Conservation (phyloP, 2,113 vertebrate genomes). For the Meles meles region DNA sequence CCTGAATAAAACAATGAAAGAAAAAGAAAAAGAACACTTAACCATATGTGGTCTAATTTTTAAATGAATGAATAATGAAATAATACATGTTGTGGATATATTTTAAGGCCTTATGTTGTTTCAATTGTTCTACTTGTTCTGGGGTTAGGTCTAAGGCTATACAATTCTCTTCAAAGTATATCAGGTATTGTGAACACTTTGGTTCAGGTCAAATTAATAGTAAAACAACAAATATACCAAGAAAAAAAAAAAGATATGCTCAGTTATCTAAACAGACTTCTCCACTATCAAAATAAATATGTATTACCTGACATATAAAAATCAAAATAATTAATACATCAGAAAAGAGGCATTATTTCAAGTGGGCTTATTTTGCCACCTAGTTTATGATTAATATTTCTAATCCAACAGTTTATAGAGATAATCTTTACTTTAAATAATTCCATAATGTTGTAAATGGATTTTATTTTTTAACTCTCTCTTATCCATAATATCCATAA, state of each 20-base stretch:
- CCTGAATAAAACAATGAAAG: constrained; percentile 83
- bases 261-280: background rate
- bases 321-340: background rate
- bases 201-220: constrained; percentile 81
- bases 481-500: background rate
- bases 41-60: constrained; percentile 79
- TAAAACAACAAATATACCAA: constrained; percentile 79
- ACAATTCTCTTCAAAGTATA: constrained; percentile 78
- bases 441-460: background rate
- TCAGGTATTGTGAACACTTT: constrained; percentile 82
- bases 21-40: constrained; percentile 77
- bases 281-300: constrained; percentile 22
- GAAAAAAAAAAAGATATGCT: background rate
- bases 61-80: constrained; percentile 80
- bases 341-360: background rate
- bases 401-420: background rate
- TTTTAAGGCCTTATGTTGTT: constrained; percentile 84
- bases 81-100: constrained; percentile 84
- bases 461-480: background rate
- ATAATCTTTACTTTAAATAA: background rate
- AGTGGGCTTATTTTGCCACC: background rate
- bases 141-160: constrained; percentile 80
- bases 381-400: background rate
- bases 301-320: background rate
- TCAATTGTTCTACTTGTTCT: constrained; percentile 80